Percentiles rank a stretch among this genome's conserved stretches.
Evolutionary conservation across 2,888 invertebrate species (phyloP).

Genomic region (Idaea aversata): DNA sequence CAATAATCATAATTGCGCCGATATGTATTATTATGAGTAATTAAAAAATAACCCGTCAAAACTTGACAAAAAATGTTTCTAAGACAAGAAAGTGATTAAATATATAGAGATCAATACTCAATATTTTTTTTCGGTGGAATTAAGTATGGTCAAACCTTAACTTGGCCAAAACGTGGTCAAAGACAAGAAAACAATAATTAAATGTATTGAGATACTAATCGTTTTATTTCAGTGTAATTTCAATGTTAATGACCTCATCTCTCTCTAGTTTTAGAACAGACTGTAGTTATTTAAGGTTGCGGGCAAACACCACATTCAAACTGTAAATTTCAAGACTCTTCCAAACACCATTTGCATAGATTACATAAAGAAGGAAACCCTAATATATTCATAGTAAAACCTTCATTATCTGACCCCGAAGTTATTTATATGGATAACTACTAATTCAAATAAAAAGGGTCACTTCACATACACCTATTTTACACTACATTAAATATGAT

Average conservation of each 20-base stretch:
- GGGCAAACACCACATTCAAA: neutral
- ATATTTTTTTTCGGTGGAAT: too few species aligned
- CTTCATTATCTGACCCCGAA: neutral
- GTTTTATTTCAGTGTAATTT: too few species aligned
- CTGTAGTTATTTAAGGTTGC: neutral
- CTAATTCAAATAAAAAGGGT: slow-evolving; percentile 1
- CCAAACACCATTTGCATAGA: neutral
- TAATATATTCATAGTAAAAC: slow-evolving; percentile 1
- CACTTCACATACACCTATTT: neutral
- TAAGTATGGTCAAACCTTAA: too few species aligned
- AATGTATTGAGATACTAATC: too few species aligned
- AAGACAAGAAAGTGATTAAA: too few species aligned
- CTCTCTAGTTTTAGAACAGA: neutral
- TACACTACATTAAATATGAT: neutral
- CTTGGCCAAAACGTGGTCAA: too few species aligned
- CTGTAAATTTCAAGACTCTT: neutral
- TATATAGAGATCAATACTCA: too few species aligned
- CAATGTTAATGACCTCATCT: neutral
- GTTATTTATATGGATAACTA: neutral
- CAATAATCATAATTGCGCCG: too few species aligned
- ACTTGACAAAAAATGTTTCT: too few species aligned
- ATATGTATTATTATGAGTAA: too few species aligned
- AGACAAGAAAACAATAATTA: too few species aligned
- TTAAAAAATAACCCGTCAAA: too few species aligned
- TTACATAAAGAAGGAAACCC: neutral